A percentile compares a stretch with the other conserved stretches of the same genome.
Conservation (phyloP, 1,140 invertebrate species). For the Pogonomyrmex californicus region DNA sequence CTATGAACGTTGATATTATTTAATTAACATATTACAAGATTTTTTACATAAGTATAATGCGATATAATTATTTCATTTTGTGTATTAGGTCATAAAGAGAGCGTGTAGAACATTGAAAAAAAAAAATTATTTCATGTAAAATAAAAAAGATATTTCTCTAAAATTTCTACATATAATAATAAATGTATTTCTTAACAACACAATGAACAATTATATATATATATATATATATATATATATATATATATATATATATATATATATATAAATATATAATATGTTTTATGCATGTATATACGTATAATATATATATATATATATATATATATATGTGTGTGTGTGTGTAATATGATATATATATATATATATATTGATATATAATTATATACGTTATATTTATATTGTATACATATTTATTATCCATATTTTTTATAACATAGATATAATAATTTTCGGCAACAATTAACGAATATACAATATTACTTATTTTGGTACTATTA, state of each 20-base stretch:
- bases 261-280: conserved; percentile 11
- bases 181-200: conserved; percentile 9
- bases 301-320: no score
- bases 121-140: not conserved
- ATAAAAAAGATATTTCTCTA: conserved; percentile 22
- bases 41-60: not conserved
- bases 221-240: not conserved
- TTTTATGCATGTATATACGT: no score
- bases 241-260: not conserved
- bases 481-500: conserved; percentile 89
- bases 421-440: conserved; percentile 18
- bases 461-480: conserved; percentile 21
- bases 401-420: conserved; percentile 21
- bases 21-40: conserved; percentile 7
- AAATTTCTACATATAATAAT: not conserved
- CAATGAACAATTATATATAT: not conserved
- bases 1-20: no score
- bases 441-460: conserved; percentile 28
- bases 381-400: conserved; percentile 42
- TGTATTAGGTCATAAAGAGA: not conserved
- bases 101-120: not conserved
- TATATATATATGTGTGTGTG: no score
- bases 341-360: not conserved
- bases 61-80: not conserved
- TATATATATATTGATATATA: not conserved